Conservation (phyloP, 2,888 invertebrate species). For the Latrodectus elegans region DNA sequence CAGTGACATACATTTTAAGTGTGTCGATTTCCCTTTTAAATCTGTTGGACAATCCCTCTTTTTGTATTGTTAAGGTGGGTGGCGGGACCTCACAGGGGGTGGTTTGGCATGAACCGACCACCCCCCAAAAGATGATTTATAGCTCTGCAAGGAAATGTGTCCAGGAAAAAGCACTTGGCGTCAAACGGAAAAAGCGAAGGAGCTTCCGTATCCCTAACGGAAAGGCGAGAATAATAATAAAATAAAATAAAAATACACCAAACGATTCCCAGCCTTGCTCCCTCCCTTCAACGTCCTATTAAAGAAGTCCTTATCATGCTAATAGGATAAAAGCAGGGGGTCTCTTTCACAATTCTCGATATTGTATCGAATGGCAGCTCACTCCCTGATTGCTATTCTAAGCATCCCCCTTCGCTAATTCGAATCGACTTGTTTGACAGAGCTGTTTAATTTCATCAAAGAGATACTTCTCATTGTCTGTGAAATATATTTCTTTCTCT, state of each 20-base stretch:
- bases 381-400: constrained; percentile 1
- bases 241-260: constrained; percentile 6
- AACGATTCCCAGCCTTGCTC: constrained; percentile 36
- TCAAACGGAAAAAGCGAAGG: constrained; percentile 39
- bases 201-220: constrained; percentile 34
- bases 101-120: neutral
- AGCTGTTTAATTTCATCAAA: constrained; percentile 57
- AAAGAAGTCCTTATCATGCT: constrained; percentile 54
- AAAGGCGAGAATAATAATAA: neutral
- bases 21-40: too few relatives aligned
- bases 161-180: constrained; percentile 54
- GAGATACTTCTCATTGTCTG: neutral
- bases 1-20: too few relatives aligned
- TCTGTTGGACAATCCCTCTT: too few relatives aligned
- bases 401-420: constrained; percentile 19
- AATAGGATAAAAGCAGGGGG: constrained; percentile 26
- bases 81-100: neutral
- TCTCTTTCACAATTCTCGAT: neutral
- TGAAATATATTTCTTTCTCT: neutral
- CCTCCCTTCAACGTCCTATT: constrained; percentile 45
- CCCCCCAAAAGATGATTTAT: constrained; percentile 39
- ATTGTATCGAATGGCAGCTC: constrained; percentile 10
- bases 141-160: constrained; percentile 16
- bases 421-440: constrained; percentile 26
- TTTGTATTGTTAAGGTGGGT: too few relatives aligned